Conservation (phyloP, 2,797 vertebrate genomes). For the Myotis myotis region DNA sequence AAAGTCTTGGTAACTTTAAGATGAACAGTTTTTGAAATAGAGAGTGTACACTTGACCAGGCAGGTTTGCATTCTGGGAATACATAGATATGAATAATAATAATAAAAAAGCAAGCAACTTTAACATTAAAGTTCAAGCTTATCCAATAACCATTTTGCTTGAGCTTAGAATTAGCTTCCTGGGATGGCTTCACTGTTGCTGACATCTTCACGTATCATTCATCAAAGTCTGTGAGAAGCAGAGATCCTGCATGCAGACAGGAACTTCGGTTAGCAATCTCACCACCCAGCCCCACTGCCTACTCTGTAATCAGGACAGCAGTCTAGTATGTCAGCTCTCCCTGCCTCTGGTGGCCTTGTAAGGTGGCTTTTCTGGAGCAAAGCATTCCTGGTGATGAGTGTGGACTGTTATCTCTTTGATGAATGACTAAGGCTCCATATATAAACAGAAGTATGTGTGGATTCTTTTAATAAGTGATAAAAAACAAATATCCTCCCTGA, state of each 20-base stretch:
- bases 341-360: neutral
- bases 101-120: neutral
- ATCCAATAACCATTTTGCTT: neutral
- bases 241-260: neutral
- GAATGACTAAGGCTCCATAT: neutral
- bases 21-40: neutral
- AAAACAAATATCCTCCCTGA: neutral
- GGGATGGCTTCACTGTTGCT: neutral
- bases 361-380: neutral
- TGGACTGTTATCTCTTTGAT: neutral
- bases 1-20: neutral
- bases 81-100: neutral
- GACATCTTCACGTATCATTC: neutral
- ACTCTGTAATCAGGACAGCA: neutral
- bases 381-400: neutral
- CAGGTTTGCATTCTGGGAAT: neutral
- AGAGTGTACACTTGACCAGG: neutral
- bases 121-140: neutral
- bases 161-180: neutral
- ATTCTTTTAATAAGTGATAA: neutral
- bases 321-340: neutral
- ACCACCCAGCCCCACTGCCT: fast-evolving
- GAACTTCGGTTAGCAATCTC: neutral
- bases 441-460: neutral
- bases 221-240: neutral